Base-by-base conservation (phyloP, 2,113 vertebrate species). In the Cisticola juncidis region DNA sequence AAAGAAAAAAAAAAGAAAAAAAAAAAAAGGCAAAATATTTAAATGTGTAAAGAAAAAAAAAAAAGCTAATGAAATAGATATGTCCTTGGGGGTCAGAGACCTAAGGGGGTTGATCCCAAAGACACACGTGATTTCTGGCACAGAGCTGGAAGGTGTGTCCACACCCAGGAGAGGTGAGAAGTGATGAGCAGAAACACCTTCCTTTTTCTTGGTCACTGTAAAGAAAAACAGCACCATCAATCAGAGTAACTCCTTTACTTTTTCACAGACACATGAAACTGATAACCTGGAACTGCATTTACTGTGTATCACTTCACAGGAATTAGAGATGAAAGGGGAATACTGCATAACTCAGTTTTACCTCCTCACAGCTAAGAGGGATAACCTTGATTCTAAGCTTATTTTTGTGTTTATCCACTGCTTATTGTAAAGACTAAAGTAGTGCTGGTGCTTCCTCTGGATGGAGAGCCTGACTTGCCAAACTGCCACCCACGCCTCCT, bases 71-170 rank as follows among this genome's bases (percentile, higher is more conserved):
- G 7, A 83, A 82, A 72, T 22, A 4, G 2, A 35, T 61, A 61
- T 64, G 14, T 8, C n/a, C n/a, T 12, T 8, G 1, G 8, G 21
- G 5, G 21, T 68, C 42, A 65, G 33, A 40, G 9, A 28, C 9
- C 5, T 3, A 3, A 47, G 6, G 22, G 31, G 4, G 10, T 38
- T 58, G 11, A 35, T 42, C 42, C 64, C 3, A 8, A 23, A 78
- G 44, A 20, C 21, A 29, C 1, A 3, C 0, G 0, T 51, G 50
- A 19, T 53, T 57, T 76, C 47, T 86, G 51, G 20, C 47, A 65
- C 5, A 1, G 48, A 85, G 35, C 38, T 79, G 69, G 38, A 70
- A 78, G 53, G 14, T 40, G n/a, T 57, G 51, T n/a, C 7, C n/a
- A 24, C 40, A 65, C 12, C 18, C 18, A 80, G 24, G 57, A 79